phyloP scores from a whole-genome alignment of 2,797 vertebrate species.

The Gymnopithys bicolor region DNA sequence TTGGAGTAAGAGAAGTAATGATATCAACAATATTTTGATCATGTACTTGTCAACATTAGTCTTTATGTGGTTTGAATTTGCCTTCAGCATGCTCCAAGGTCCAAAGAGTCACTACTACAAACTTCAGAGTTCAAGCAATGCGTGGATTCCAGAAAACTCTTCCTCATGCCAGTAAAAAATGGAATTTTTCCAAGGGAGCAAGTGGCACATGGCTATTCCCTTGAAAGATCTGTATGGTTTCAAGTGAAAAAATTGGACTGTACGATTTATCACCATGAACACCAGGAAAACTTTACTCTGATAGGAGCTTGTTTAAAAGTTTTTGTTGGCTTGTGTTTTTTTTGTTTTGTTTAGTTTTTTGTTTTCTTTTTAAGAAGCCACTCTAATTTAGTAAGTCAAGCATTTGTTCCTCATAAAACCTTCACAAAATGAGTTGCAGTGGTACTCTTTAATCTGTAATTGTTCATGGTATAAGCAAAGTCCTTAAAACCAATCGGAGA shows the following conservation, averaged over 20 bases:
- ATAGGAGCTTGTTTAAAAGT: neutral
- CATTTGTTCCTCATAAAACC: neutral
- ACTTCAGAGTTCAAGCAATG: neutral
- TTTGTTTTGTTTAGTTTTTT: neutral
- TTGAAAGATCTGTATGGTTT: neutral
- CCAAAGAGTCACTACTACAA: neutral
- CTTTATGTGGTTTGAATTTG: constrained; percentile 31
- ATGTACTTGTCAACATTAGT: constrained; percentile 2
- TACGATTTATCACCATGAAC: neutral
- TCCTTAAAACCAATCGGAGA: neutral
- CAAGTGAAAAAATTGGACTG: neutral
- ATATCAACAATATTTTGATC: constrained; percentile 30
- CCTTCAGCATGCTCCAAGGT: neutral
- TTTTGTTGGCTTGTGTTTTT: too few species aligned
- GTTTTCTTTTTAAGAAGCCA: neutral
- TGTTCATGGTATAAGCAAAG: neutral
- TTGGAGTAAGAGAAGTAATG: neutral
- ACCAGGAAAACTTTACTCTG: neutral
- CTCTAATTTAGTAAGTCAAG: neutral
- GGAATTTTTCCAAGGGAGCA: neutral
- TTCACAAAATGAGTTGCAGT: neutral
- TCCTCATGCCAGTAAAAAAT: neutral
- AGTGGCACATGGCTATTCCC: neutral
- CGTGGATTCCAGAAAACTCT: neutral
- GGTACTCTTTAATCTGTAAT: neutral